Evolutionary conservation across 2,113 vertebrate species (phyloP), one percentile per base, ranked within the genome.

Genomic region (Takifugu flavidus): DNA sequence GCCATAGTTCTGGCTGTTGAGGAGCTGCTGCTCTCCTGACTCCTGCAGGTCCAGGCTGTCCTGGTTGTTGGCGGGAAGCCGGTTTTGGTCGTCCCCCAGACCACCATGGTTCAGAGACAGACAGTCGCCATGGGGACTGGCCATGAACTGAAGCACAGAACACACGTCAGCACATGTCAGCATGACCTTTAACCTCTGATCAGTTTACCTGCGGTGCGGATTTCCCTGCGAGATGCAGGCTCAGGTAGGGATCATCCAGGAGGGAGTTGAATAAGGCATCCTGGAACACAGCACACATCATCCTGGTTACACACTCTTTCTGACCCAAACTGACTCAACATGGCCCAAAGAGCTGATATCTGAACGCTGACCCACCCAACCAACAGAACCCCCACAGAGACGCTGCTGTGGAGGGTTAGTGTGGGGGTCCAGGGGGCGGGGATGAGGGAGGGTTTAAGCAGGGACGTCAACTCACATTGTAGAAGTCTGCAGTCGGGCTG

Each of bases 1-100:
- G 6, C 45, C 4, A 12, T 89, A 85, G 88, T 85, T 92, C 84
- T 94, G 88, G 74, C 89, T 92, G 76, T 91, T 92, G 59, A 92
- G 83, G 46, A 86, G 50, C n/a, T 88, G 93, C 57, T 90, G 88
- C 49, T 92, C 88, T 1, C 73, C 70, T 4, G 70, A 72, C 6
- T 88, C 89, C 20, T 85, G 79, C 72, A 90, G 82, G 1, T 87
- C 88, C 74, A 92, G 82, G 59, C 70, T 49, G 28, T 84, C 89
- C 79, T 89, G 80, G 49, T 88, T 89, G 73, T 89, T 59, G 58
- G 59, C 83, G 0, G 80, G 59, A 72, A 88, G 93, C 70, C 86
- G 84, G 69, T 60, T 77, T 13, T n/a, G 45, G 2, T 47, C 4
- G 14, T 47, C 15, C 74, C 72, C 56, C 71, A 84, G 64, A 10